Percentiles rank a stretch among this genome's conserved stretches.
Evolutionary conservation across 2,113 vertebrate species (phyloP).

Genomic region (Tetrao urogallus): DNA sequence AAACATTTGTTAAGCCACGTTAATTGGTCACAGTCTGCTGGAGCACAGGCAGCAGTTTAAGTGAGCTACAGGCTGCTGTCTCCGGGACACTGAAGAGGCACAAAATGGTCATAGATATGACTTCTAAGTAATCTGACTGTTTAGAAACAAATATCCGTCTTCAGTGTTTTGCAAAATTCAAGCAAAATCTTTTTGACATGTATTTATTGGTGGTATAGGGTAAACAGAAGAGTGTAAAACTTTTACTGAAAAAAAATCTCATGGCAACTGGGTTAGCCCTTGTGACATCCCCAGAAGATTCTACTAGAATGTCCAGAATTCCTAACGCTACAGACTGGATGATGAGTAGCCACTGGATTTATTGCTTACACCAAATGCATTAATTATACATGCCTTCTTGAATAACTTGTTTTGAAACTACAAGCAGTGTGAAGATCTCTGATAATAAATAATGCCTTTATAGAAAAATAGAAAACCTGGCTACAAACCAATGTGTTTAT

Average conservation of each 20-base stretch:
- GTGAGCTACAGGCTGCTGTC: background rate
- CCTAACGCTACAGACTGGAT: background rate
- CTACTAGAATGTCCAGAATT: background rate
- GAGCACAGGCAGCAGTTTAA: background rate
- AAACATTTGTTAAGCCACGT: background rate
- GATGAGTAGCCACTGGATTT: background rate
- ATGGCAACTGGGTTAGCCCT: background rate
- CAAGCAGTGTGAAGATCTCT: background rate
- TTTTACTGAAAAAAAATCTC: background rate
- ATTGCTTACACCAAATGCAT: background rate
- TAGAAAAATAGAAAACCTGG: background rate
- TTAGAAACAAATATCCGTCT: background rate
- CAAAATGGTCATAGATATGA: background rate
- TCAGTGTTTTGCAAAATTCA: background rate
- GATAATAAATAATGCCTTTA: background rate
- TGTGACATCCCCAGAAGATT: background rate
- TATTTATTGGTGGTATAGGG: background rate
- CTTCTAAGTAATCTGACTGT: background rate
- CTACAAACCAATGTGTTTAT: fast-evolving
- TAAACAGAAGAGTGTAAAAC: background rate
- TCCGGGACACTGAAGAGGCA: background rate
- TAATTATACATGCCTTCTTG: background rate
- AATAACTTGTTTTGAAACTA: background rate
- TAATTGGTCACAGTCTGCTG: background rate
- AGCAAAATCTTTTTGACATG: background rate